A percentile compares a stretch with the other conserved stretches of the same genome.
phyloP scores from a whole-genome alignment of 2,888 invertebrate species.

The Cheilosia scutellata region DNA sequence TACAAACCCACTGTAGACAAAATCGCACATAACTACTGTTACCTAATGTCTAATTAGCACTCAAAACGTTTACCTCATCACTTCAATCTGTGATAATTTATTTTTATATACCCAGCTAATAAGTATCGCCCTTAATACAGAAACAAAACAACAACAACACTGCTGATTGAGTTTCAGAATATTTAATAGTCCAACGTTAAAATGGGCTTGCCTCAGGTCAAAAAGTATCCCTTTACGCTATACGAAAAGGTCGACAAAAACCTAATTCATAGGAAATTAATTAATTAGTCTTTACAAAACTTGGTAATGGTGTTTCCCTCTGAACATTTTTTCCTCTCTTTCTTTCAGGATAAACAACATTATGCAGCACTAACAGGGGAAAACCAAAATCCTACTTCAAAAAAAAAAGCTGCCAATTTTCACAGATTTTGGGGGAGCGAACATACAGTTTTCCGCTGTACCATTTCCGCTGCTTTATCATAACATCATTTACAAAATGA shows the following conservation, averaged over 20 bases:
- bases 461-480: constrained; percentile 1
- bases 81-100: no score
- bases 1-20: no score
- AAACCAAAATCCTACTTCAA: not conserved
- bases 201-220: not conserved
- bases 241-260: constrained; percentile 1
- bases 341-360: constrained; percentile 17
- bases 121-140: no score
- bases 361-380: not conserved
- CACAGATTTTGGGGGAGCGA: not conserved
- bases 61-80: no score
- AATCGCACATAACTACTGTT: no score
- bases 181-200: not conserved
- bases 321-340: constrained; percentile 1
- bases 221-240: not conserved
- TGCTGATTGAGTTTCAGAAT: constrained; percentile 5
- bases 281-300: constrained; percentile 18
- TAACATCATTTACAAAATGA: constrained; percentile 40
- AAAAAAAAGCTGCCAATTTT: not conserved
- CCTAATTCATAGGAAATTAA: constrained; percentile 25
- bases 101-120: no score
- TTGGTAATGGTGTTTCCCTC: constrained; percentile 3
- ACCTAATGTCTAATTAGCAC: no score
- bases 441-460: not conserved
- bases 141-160: not conserved